A percentile compares a stretch with the other conserved stretches of the same genome.
These are phyloP conservation scores for Onychomys torridus DNA, from an alignment of 2,797 vertebrate species.

Conservation along the genomic window DNA sequence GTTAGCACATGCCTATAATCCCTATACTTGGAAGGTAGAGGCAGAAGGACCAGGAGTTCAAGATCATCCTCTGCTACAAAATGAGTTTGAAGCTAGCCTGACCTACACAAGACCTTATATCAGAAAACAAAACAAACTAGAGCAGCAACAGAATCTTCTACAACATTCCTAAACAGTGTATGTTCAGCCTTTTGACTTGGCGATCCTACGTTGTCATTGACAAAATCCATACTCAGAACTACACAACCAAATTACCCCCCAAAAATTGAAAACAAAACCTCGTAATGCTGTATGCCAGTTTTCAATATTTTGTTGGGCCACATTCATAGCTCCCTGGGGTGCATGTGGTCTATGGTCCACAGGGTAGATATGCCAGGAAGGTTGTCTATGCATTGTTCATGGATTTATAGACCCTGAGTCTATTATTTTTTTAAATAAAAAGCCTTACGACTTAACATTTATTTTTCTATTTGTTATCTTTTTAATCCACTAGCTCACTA, in stretches of 20 bases:
- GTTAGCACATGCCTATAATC: background rate
- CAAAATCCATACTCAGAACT: background rate
- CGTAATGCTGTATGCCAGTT: background rate
- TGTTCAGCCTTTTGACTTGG: background rate
- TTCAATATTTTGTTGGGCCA: background rate
- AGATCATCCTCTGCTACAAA: background rate
- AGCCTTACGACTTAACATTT: background rate
- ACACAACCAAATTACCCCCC: background rate
- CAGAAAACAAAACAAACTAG: background rate
- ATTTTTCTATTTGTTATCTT: background rate
- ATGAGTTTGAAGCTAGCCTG: background rate
- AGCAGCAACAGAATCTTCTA: background rate
- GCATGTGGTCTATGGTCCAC: background rate
- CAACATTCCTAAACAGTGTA: background rate
- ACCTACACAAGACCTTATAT: background rate
- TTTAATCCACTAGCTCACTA: background rate
- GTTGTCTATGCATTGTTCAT: background rate
- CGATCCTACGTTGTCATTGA: background rate
- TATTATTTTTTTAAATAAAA: background rate
- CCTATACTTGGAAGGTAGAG: background rate
- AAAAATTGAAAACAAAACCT: background rate
- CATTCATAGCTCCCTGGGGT: background rate
- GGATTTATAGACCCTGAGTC: background rate
- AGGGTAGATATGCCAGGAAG: background rate
- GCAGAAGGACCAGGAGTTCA: background rate